A percentile compares a stretch with the other conserved stretches of the same genome.
phyloP scores from a whole-genome alignment of 2,113 vertebrate species.

The Pionites leucogaster region DNA sequence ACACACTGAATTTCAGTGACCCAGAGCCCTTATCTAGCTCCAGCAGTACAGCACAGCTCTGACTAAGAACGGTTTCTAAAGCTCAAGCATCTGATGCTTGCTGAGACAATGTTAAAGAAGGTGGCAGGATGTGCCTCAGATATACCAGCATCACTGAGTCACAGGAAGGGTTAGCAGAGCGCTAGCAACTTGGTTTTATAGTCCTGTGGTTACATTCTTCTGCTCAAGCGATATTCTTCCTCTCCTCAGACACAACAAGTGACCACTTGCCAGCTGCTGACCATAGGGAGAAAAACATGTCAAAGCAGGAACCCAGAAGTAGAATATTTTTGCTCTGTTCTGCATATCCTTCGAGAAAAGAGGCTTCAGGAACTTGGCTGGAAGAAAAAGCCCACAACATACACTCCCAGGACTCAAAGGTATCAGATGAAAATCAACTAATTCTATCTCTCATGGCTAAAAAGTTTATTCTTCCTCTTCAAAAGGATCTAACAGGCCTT shows the following conservation, averaged over 20 bases:
- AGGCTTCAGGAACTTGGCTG: not conserved
- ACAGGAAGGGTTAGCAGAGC: not conserved
- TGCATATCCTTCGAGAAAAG: not conserved
- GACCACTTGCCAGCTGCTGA: not conserved
- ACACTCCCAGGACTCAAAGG: not conserved
- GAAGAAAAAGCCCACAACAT: not conserved
- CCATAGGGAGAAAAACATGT: not conserved
- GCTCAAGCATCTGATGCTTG: not conserved
- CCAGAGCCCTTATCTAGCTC: not conserved
- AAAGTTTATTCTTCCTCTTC: not conserved
- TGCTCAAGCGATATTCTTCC: not conserved
- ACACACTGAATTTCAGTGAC: slow-evolving; percentile 22
- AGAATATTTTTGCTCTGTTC: not conserved
- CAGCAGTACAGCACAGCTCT: not conserved
- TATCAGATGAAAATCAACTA: not conserved
- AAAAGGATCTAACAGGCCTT: not conserved
- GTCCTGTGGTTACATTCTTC: not conserved
- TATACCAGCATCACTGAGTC: not conserved
- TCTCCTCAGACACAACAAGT: not conserved
- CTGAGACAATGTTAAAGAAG: not conserved
- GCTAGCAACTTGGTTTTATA: not conserved
- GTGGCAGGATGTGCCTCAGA: not conserved
- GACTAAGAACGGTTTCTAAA: slow-evolving; percentile 5
- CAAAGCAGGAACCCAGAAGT: not conserved
- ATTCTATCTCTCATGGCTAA: not conserved